Base-by-base conservation (phyloP, 1,140 invertebrate genomes). In the Brachionus asplanchnoidis region DNA sequence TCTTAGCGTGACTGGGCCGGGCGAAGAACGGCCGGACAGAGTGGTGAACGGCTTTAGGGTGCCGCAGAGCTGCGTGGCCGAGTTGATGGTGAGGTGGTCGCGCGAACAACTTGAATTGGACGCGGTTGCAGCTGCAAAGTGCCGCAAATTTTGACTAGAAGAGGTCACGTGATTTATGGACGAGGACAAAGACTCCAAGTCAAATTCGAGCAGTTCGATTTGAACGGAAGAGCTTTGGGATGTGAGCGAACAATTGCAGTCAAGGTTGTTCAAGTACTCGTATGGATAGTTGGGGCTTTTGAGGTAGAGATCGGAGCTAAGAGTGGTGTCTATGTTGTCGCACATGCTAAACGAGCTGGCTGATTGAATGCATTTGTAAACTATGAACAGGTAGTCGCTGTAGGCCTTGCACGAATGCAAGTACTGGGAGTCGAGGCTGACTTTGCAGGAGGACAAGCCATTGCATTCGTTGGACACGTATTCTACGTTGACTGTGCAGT, bases 401-500 rank as follows among this genome's bases (percentile, higher is more conserved):
- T 82, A 68, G 9, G 53, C 36, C 42, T 82, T 82, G 42, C 79
- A 82, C n/a, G 79, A 65, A 26, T 82, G 79, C 20, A 82, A 68
- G 20, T 82, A 82, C 32, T 82, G 79, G 44, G 79, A 66, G n/a
- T 82, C 79, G 6, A 82, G 53, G 12, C 65, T 60, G 2, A 82
- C 42, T 68, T 82, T 32, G 32, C 79, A 82, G 3, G 23, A 28
- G 0, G 14, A 28, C 9, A 60, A 20, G n/a, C 79, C 79, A 44
- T 82, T 82, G 28, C 79, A 82, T 82, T 82, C 79, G 26, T 82
- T 82, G 26, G 79, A 60, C 26, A 82, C 32, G 26, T 82, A 82
- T 12, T 82, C 79, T 4, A 82, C 65, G 28, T 17, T 82, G 11
- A 82, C 79, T 26, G n/a, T 40, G 65, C 79, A 82, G 40, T 82